Percentiles rank a stretch among this genome's conserved stretches.
phyloP scores from a whole-genome alignment of 2,797 vertebrate genomes.

The Garrulus glandarius region DNA sequence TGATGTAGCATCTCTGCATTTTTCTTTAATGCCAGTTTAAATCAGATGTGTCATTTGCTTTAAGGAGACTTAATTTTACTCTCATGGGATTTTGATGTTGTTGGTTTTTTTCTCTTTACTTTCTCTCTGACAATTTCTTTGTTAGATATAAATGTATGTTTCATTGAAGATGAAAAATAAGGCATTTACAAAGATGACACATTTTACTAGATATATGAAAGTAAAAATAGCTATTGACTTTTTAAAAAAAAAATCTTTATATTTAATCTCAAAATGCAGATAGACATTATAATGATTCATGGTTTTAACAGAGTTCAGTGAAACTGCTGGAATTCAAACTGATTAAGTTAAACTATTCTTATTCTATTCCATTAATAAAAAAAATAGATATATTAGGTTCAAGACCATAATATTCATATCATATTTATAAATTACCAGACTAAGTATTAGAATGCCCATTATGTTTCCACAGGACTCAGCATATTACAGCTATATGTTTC shows the following conservation, averaged over 20 bases:
- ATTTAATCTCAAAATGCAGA: constrained; percentile 14
- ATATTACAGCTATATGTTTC: not conserved
- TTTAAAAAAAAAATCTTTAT: not conserved
- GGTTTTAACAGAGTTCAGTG: not conserved
- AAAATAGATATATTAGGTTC: not conserved
- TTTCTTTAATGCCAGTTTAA: not conserved
- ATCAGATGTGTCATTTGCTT: not conserved
- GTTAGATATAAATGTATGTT: not conserved
- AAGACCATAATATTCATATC: not conserved
- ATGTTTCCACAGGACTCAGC: not conserved
- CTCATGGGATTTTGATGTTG: not conserved
- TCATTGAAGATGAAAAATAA: not conserved
- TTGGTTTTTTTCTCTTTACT: not conserved
- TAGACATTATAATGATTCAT: not conserved
- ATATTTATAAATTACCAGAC: not conserved
- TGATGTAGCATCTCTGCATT: not conserved
- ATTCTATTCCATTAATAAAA: not conserved
- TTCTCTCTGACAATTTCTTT: not conserved
- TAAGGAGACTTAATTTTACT: not conserved
- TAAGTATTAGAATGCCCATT: not conserved
- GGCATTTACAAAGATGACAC: not conserved
- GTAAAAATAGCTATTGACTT: not conserved
- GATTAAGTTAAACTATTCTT: not conserved
- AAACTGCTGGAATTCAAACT: not conserved
- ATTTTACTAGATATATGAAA: not conserved